Conservation (phyloP, 2,888 invertebrate species). For the Pandemis cinnamomeana region DNA sequence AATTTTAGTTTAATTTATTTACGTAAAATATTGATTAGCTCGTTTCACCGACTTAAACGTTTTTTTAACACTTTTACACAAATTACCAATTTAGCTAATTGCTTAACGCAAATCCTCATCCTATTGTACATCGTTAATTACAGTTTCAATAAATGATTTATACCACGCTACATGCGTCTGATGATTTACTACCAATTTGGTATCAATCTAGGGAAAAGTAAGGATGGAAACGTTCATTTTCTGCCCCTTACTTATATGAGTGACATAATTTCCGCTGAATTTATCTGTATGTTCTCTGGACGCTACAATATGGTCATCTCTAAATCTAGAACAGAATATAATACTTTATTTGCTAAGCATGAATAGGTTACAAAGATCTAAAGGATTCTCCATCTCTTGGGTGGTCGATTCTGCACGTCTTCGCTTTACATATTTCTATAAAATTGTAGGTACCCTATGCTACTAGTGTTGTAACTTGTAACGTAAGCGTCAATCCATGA, state of each 20-base stretch:
- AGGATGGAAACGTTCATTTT: too few relatives aligned
- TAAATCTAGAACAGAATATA: too few relatives aligned
- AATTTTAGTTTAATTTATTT: background rate
- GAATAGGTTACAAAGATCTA: too few relatives aligned
- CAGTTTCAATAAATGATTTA: constrained; percentile 1
- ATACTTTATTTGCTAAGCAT: too few relatives aligned
- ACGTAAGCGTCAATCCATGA: background rate
- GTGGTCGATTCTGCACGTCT: too few relatives aligned
- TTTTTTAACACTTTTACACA: too few relatives aligned
- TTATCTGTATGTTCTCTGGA: too few relatives aligned
- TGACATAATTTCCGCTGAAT: too few relatives aligned
- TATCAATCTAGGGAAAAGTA: background rate
- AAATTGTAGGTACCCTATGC: background rate
- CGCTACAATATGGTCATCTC: too few relatives aligned
- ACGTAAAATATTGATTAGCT: background rate
- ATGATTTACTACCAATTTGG: constrained; percentile 4
- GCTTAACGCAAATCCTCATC: background rate
- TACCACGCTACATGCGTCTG: background rate
- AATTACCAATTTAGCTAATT: constrained; percentile 8
- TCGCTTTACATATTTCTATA: too few relatives aligned
- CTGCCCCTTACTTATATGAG: too few relatives aligned
- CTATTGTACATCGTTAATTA: constrained; percentile 10
- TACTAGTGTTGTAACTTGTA: constrained; percentile 1
- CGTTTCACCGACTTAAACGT: background rate
- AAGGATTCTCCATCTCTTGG: too few relatives aligned